phyloP scores from a whole-genome alignment of 2,797 vertebrate species.

The Rhinoraja longicauda region DNA sequence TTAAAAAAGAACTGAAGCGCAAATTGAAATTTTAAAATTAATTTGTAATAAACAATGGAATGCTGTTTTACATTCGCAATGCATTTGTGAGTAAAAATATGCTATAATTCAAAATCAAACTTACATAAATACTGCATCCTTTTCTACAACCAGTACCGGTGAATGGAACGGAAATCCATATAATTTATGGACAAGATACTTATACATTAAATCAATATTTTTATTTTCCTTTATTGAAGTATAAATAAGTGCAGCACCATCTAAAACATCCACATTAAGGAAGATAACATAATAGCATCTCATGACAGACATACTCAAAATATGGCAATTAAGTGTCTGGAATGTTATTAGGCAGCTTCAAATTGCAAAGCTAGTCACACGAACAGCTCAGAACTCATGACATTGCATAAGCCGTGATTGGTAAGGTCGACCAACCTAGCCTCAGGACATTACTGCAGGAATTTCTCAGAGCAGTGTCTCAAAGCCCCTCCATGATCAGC shows the following conservation, averaged over 20 bases:
- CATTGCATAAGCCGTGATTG: too few relatives aligned
- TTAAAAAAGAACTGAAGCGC: neutral
- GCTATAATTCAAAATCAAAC: constrained; percentile 46
- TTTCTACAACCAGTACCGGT: constrained; percentile 89
- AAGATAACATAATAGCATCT: constrained; percentile 43
- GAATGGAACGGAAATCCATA: constrained; percentile 91
- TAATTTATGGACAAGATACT: constrained; percentile 93
- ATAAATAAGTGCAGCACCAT: constrained; percentile 93
- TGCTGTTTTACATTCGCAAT: neutral
- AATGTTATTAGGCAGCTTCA: too few relatives aligned
- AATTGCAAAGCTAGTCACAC: neutral
- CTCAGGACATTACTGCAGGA: too few relatives aligned
- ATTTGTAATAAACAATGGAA: neutral
- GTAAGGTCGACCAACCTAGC: too few relatives aligned
- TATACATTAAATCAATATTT: constrained; percentile 95
- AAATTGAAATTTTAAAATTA: neutral
- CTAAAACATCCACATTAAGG: constrained; percentile 69
- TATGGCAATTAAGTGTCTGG: too few relatives aligned
- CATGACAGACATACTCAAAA: too few relatives aligned
- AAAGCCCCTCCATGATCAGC: too few relatives aligned
- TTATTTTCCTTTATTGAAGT: constrained; percentile 98
- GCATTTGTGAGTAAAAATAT: neutral
- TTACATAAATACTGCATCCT: constrained; percentile 98
- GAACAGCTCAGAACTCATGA: neutral
- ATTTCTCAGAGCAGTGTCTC: too few relatives aligned